Evolutionary conservation across 2,113 vertebrate species (phyloP).

Genomic region (Tachysurus fulvidraco): DNA sequence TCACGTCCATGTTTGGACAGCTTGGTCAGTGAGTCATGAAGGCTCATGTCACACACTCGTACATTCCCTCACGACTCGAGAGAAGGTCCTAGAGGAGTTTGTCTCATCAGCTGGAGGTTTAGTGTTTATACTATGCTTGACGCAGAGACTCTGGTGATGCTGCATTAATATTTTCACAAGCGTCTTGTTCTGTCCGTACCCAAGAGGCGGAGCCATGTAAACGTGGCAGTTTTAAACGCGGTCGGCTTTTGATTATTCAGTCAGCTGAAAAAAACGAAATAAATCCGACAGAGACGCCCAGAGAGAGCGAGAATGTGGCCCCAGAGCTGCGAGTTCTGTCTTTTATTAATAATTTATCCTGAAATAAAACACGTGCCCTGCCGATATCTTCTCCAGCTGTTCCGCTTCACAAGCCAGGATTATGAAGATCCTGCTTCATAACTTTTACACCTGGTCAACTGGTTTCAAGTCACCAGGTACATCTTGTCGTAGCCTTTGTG

Average conservation of each 20-base stretch:
- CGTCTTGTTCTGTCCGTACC: not conserved
- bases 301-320: not conserved
- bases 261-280: not conserved
- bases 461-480: not conserved
- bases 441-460: too few relatives aligned
- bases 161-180: slow-evolving; percentile 18
- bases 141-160: not conserved
- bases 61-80: not conserved
- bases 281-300: not conserved
- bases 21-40: not conserved
- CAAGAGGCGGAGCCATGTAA: not conserved
- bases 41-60: not conserved
- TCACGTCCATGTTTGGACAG: slow-evolving; percentile 7
- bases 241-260: slow-evolving; percentile 36
- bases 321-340: not conserved
- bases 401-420: not conserved
- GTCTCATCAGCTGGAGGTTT: not conserved
- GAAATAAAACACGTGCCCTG: not conserved
- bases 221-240: slow-evolving; percentile 13
- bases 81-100: not conserved
- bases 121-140: not conserved
- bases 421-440: too few relatives aligned
- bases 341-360: slow-evolving; percentile 25
- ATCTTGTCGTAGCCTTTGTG: too few relatives aligned
- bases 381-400: not conserved